Conservation (phyloP, 2,113 vertebrate species). For the Lanius ludovicianus region DNA sequence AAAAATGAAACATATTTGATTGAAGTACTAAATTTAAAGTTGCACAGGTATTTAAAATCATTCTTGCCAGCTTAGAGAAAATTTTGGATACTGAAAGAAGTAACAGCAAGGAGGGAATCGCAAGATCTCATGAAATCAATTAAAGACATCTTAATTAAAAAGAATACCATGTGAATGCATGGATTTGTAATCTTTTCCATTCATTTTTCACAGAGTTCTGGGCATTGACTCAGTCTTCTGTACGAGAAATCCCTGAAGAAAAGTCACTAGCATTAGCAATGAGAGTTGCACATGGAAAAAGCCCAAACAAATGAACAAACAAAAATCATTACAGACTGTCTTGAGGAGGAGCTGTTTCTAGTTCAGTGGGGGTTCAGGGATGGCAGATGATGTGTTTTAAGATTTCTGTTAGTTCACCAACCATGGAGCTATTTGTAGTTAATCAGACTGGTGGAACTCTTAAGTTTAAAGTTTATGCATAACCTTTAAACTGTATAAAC, state of each 20-base stretch:
- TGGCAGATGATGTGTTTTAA: background rate
- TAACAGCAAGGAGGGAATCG: background rate
- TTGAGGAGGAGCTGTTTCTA: background rate
- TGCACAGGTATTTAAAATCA: background rate
- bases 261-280: background rate
- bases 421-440: background rate
- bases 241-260: background rate
- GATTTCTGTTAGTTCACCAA: background rate
- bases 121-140: background rate
- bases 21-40: background rate
- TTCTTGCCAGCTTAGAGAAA: background rate
- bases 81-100: background rate
- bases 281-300: background rate
- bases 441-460: background rate
- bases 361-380: background rate
- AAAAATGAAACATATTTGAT: background rate
- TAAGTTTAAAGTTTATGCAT: background rate
- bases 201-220: slow-evolving; percentile 57
- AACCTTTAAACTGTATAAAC: background rate
- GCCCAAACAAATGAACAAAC: background rate
- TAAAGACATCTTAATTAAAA: background rate
- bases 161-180: background rate
- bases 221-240: background rate
- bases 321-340: background rate
- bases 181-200: slow-evolving; percentile 38